Percentiles rank a stretch among this genome's conserved stretches.
Conservation (phyloP, 2,888 invertebrate genomes). For the Luffia ferchaultella region DNA sequence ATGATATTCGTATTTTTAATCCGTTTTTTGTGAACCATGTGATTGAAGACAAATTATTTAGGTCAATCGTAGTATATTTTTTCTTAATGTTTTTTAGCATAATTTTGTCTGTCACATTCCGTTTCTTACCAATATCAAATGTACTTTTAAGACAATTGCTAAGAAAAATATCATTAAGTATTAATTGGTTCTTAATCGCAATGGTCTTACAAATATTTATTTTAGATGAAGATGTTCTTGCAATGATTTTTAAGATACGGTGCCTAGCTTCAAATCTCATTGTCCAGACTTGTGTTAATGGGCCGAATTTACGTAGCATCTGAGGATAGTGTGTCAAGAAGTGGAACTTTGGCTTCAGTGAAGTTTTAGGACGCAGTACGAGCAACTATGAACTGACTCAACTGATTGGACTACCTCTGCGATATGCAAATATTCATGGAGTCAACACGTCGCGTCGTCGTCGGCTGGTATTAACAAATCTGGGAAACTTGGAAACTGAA, state of each 20-base stretch:
- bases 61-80: not conserved
- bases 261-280: not conserved
- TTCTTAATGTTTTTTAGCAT: not conserved
- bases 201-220: not conserved
- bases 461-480: too few relatives aligned
- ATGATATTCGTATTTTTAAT: not conserved
- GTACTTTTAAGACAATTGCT: not conserved
- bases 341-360: not conserved
- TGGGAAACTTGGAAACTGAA: too few relatives aligned
- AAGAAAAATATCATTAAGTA: not conserved
- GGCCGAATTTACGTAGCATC: not conserved
- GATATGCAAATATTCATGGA: too few relatives aligned
- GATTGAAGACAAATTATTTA: not conserved
- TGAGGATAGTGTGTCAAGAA: not conserved
- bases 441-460: too few relatives aligned
- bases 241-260: not conserved
- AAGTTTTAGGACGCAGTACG: too few relatives aligned
- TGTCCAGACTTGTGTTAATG: not conserved
- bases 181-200: not conserved
- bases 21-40: not conserved
- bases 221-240: not conserved
- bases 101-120: not conserved
- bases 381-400: too few relatives aligned
- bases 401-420: too few relatives aligned
- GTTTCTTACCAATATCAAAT: not conserved